Evolutionary conservation across 2,113 vertebrate genomes (phyloP).

Genomic region (Opisthocomus hoazin): DNA sequence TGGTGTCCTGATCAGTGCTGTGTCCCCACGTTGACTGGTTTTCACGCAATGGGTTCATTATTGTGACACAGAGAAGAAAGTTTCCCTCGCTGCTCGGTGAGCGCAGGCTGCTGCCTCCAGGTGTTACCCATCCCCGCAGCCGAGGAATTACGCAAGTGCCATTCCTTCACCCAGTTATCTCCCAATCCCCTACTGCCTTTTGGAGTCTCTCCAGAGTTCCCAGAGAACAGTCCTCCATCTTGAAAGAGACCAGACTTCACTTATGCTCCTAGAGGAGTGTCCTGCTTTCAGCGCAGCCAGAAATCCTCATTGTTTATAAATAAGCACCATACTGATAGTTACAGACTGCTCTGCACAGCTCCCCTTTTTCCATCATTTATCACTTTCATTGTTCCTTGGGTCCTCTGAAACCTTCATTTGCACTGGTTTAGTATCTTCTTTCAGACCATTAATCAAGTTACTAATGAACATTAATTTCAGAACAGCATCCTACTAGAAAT

Average conservation of each 20-base stretch:
- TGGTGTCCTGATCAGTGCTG: neutral
- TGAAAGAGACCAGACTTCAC: neutral
- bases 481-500: neutral
- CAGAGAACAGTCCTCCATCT: neutral
- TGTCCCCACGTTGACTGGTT: neutral
- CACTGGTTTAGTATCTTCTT: neutral
- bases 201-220: neutral
- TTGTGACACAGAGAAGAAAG: neutral
- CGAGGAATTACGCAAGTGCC: neutral
- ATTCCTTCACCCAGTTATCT: neutral
- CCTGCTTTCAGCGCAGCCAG: neutral
- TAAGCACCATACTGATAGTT: neutral
- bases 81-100: neutral
- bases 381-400: neutral
- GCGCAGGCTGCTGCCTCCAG: neutral
- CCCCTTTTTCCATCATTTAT: neutral
- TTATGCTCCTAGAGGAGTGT: neutral
- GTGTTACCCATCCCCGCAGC: neutral
- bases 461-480: conserved; percentile 18
- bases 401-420: conserved; percentile 7
- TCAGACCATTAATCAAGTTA: conserved; percentile 27
- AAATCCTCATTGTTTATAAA: neutral
- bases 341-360: neutral
- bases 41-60: neutral
- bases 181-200: neutral